Conservation (phyloP, 2,888 invertebrate species). For the Melieria crassipennis region DNA sequence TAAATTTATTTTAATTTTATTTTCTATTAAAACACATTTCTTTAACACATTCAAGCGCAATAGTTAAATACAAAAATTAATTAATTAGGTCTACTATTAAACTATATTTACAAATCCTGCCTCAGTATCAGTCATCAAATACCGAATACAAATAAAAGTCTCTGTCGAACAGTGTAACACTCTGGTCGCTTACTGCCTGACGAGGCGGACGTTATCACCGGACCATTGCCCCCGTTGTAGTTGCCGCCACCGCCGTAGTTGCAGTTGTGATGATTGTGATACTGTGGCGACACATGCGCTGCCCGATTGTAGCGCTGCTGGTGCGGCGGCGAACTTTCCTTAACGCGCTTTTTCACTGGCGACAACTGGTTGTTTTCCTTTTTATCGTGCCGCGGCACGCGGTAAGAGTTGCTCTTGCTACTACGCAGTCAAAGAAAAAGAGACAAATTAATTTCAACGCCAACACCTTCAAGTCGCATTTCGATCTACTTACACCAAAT, state of each 20-base stretch:
- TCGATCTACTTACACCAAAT: constrained; percentile 62
- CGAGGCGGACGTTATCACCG: constrained; percentile 52
- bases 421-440: constrained; percentile 38
- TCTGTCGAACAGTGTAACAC: not conserved
- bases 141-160: not conserved
- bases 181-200: constrained; percentile 55
- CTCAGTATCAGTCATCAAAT: too few species aligned
- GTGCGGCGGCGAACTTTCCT: constrained; percentile 92
- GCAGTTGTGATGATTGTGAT: constrained; percentile 64
- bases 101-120: too few species aligned
- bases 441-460: not conserved
- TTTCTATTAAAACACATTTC: too few species aligned
- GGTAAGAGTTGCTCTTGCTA: constrained; percentile 65
- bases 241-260: constrained; percentile 56
- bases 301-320: constrained; percentile 66
- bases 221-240: constrained; percentile 44
- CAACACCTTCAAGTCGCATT: not conserved
- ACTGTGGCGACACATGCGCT: constrained; percentile 64
- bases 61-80: too few species aligned
- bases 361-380: constrained; percentile 91
- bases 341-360: constrained; percentile 96
- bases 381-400: constrained; percentile 72
- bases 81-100: too few species aligned
- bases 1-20: too few species aligned
- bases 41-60: too few species aligned